phyloP scores from a whole-genome alignment of 92 coral and sea anemone genomes.

The Porites evermanni region DNA sequence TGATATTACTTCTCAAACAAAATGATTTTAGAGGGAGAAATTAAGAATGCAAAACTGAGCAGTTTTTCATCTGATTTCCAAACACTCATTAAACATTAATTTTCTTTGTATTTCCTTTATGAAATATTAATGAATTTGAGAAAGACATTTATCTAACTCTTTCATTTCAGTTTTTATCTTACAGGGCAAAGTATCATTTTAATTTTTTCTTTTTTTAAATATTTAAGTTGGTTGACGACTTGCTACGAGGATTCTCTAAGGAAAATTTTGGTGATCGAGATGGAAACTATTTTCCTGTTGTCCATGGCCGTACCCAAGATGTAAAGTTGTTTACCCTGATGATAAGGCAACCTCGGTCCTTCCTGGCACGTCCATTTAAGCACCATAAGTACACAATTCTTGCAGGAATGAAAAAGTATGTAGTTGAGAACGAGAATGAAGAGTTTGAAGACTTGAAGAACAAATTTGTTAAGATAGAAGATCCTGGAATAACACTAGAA shows the following conservation, averaged over 20 bases:
- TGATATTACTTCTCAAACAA: too few relatives aligned
- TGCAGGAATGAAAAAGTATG: neutral
- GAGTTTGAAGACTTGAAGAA: neutral
- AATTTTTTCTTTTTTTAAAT: too few relatives aligned
- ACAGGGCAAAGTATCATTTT: too few relatives aligned
- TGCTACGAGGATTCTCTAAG: neutral
- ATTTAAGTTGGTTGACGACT: too few relatives aligned
- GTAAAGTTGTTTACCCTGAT: neutral
- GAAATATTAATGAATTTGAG: too few relatives aligned
- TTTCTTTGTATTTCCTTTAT: too few relatives aligned
- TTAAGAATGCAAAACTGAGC: too few relatives aligned
- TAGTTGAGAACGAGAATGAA: neutral
- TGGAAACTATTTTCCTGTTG: neutral
- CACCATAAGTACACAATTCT: neutral
- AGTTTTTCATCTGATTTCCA: too few relatives aligned
- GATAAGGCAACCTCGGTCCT: neutral
- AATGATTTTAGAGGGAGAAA: too few relatives aligned
- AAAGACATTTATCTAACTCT: too few relatives aligned
- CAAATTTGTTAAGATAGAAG: neutral
- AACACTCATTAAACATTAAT: too few relatives aligned
- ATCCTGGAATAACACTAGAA: neutral
- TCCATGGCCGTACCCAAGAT: neutral
- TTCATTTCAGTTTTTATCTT: too few relatives aligned
- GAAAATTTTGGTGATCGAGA: slow-evolving; percentile 1
- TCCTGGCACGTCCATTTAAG: neutral